Evolutionary conservation across 2,113 vertebrate species (phyloP), one percentile per base, ranked within the genome.

Genomic region (Alces alces): DNA sequence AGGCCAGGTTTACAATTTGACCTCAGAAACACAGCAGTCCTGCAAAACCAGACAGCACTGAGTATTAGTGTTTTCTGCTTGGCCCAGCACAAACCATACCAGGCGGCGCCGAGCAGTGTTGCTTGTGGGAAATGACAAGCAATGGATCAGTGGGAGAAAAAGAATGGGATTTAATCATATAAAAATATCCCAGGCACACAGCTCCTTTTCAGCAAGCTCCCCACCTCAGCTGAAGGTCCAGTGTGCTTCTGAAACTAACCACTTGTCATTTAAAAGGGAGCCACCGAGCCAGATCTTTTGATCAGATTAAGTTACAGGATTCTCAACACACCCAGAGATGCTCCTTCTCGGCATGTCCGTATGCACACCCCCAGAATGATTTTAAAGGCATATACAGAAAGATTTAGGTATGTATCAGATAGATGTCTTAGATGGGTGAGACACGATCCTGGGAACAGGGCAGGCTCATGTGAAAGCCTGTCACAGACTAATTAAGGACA

Each of bases 1-100:
- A 98, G 98, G 93, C 97, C 94, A 98, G 97, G 98, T 98, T 99
- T 98, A 98, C 86, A 95, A 96, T 86, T 94, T 98, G 98, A 98
- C 98, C 99, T 98, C 96, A 95, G 97, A 98, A 98, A 98, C 93
- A 95, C 92, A 98, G 91, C 92, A 92, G 97, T 86, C 93, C 47
- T 73, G 23, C 39, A 98, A 98, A 98, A 91, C 80, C 88, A 96
- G 93, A 83, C 80, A 95, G 97, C 82, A 92, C 55, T 83, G 86
- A 91, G 64, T 43, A 93, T 93, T 28, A 92, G 95, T 64, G 95
- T 93, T 95, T 85, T 95, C 97, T 95, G 97, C 92, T 95, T 97
- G 97, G 96, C 95, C 96, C 92, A 96, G 96, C 96, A 36, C 89
- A 95, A 97, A 97, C 96, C 89, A 39, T 55, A 98, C n/a, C 92